These are phyloP conservation scores for Coranthus polyacanthus DNA, from an alignment of 2,797 vertebrate species.

Conservation along the genomic window DNA sequence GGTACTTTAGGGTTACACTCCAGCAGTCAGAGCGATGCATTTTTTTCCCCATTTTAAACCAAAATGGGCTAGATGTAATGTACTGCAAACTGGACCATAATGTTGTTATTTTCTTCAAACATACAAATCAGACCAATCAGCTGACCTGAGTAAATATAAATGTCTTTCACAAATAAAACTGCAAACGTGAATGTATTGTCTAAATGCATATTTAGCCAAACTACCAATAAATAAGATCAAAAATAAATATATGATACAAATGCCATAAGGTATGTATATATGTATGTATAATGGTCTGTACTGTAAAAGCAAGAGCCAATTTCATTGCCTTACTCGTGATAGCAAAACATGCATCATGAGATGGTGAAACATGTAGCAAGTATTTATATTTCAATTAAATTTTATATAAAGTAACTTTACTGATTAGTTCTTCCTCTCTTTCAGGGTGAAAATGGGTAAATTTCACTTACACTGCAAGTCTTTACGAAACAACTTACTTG, in stretches of 20 bases:
- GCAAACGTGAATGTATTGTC: too few relatives aligned
- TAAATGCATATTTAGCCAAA: too few relatives aligned
- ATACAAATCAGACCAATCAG: not conserved
- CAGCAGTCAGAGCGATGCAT: constrained; percentile 11
- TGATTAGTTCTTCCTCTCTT: constrained; percentile 36
- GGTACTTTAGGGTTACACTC: constrained; percentile 35
- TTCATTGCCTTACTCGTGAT: too few relatives aligned
- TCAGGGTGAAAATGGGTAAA: constrained; percentile 20
- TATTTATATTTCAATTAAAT: constrained; percentile 56
- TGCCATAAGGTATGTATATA: too few relatives aligned
- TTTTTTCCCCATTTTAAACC: constrained; percentile 6
- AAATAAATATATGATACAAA: too few relatives aligned
- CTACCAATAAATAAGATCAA: too few relatives aligned
- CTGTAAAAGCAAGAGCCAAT: too few relatives aligned
- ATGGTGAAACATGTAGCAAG: not conserved
- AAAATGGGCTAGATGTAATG: not conserved
- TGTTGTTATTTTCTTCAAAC: not conserved
- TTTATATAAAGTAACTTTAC: constrained; percentile 41
- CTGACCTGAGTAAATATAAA: not conserved
- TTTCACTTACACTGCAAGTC: constrained; percentile 40
- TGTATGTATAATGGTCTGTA: too few relatives aligned
- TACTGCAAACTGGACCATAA: constrained; percentile 2
- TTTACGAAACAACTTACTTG: constrained; percentile 40
- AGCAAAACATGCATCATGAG: too few relatives aligned
- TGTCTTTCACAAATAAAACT: not conserved